A percentile compares a stretch with the other conserved stretches of the same genome.
phyloP scores from a whole-genome alignment of 2,113 vertebrate genomes.

The Prinia subflava region DNA sequence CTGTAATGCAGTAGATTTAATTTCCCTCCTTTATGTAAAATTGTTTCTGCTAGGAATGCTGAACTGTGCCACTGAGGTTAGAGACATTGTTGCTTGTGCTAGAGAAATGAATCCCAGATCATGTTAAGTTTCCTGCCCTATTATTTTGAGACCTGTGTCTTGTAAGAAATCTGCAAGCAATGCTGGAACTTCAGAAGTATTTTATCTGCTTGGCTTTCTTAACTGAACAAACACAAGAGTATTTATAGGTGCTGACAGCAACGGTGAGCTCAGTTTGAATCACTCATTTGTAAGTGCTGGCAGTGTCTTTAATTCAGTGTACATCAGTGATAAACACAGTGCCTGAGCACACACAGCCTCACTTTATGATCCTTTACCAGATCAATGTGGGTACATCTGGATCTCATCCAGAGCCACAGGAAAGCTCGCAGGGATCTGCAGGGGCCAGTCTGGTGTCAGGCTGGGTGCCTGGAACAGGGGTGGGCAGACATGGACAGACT shows the following conservation, averaged over 20 bases:
- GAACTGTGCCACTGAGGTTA: not conserved
- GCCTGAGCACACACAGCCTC: not conserved
- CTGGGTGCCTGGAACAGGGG: not conserved
- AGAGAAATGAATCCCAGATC: not conserved
- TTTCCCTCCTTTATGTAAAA: not conserved
- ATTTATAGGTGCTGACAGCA: not conserved
- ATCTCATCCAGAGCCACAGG: not conserved
- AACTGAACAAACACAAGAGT: not conserved
- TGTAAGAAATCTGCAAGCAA: not conserved
- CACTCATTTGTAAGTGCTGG: not conserved
- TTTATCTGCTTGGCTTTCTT: not conserved
- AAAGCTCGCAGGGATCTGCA: not conserved
- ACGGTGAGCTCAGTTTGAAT: not conserved
- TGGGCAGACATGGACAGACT: not conserved
- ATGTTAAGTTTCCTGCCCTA: not conserved
- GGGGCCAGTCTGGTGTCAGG: not conserved
- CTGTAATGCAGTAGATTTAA: not conserved
- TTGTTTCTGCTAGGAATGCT: not conserved
- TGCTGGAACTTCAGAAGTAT: not conserved
- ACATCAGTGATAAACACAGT: not conserved
- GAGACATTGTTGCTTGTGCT: not conserved
- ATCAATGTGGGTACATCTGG: not conserved
- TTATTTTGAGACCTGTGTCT: not conserved
- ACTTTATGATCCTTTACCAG: not conserved
- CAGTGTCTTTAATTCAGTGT: not conserved